Conservation (phyloP, 2,797 vertebrate genomes). For the Oryzias dopingdopingensis region DNA sequence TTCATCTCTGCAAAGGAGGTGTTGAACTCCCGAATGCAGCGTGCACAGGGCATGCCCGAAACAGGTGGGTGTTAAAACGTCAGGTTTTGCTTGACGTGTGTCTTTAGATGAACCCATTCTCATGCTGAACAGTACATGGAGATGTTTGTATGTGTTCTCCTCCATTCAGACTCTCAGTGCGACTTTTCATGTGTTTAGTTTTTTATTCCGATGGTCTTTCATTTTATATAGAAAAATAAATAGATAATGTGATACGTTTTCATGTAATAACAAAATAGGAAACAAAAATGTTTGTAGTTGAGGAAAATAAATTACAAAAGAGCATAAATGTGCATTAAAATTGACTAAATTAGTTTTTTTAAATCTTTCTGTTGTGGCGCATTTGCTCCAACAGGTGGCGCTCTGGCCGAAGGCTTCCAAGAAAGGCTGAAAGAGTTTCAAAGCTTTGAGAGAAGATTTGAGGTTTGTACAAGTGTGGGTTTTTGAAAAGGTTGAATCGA, state of each 20-base stretch:
- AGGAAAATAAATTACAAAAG: background rate
- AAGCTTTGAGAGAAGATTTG: conserved; percentile 80
- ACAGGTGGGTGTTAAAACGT: conserved; percentile 73
- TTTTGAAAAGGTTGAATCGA: background rate
- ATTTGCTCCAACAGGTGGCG: conserved; percentile 72
- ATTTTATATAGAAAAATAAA: background rate
- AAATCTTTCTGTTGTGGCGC: background rate
- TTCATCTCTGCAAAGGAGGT: conserved; percentile 98
- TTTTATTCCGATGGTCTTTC: too few relatives aligned
- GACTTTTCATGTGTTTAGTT: too few relatives aligned
- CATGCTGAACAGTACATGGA: too few relatives aligned
- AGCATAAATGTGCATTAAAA: too few relatives aligned
- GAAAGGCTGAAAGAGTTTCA: conserved; percentile 82
- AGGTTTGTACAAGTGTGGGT: conserved; percentile 67
- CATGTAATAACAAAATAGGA: background rate
- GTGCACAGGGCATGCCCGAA: conserved; percentile 96
- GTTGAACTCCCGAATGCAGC: conserved; percentile 92
- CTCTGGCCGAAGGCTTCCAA: conserved; percentile 81
- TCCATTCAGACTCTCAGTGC: too few relatives aligned
- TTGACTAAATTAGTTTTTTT: too few relatives aligned
- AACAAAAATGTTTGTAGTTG: background rate
- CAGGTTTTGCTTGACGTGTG: too few relatives aligned
- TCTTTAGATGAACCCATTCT: too few relatives aligned
- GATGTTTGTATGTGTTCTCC: too few relatives aligned
- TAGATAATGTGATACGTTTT: background rate